Conservation (phyloP, 1,140 invertebrate genomes). For the Colletes gigas region DNA sequence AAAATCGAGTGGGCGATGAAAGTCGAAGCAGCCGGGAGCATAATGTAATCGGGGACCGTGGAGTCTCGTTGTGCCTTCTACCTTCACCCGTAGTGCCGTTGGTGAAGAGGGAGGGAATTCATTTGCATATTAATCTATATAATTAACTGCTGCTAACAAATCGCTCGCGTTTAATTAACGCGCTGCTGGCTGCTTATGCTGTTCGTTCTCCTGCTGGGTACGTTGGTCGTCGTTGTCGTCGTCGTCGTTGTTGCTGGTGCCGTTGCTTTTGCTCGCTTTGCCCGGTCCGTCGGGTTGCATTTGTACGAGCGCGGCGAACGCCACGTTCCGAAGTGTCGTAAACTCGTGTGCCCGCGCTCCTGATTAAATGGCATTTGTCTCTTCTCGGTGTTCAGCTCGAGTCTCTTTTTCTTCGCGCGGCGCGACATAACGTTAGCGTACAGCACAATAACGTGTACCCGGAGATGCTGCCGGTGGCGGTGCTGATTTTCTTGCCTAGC, state of each 20-base stretch:
- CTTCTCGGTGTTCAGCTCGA: not conserved
- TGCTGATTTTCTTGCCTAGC: constrained; percentile 21
- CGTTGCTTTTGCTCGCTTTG: constrained; percentile 1
- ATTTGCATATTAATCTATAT: constrained; percentile 72
- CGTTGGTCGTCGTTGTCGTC: not conserved
- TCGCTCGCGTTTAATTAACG: constrained; percentile 67
- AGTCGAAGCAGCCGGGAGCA: constrained; percentile 5
- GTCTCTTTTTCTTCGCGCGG: constrained; percentile 8
- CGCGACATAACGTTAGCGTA: constrained; percentile 1
- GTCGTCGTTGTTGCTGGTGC: not conserved
- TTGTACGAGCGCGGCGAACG: constrained; percentile 36
- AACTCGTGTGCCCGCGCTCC: constrained; percentile 12
- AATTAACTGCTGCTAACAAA: constrained; percentile 68
- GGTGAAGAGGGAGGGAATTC: constrained; percentile 24
- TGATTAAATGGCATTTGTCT: constrained; percentile 34
- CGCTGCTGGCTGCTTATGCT: constrained; percentile 12
- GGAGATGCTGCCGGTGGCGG: not conserved
- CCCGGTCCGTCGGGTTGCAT: constrained; percentile 18
- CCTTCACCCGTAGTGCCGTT: constrained; percentile 11
- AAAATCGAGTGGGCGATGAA: constrained; percentile 33
- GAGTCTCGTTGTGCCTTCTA: constrained; percentile 22
- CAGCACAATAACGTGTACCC: constrained; percentile 8
- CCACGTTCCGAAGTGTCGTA: constrained; percentile 46
- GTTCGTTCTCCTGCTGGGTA: not conserved
- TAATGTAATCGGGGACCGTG: constrained; percentile 32